Conservation (phyloP, 64 coral and sea anemone genomes). For the Astreopora myriophthalma region DNA sequence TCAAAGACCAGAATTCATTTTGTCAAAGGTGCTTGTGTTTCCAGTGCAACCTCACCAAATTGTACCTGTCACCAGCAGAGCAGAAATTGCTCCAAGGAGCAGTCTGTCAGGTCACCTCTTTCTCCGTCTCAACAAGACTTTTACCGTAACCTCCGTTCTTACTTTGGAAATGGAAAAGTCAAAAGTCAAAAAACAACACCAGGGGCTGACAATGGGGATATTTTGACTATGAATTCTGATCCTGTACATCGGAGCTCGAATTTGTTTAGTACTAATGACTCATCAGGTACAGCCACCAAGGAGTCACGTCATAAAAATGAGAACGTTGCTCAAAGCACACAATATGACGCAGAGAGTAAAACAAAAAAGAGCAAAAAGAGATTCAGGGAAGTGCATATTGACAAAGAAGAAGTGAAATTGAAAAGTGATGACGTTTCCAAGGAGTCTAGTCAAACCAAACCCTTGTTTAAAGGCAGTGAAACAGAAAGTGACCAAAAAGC, state of each 20-base stretch:
- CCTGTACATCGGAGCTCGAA: background rate
- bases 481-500: constrained; percentile 7
- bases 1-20: constrained; percentile 41
- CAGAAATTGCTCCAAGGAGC: background rate
- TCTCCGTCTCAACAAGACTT: constrained; percentile 81
- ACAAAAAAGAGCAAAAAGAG: background rate
- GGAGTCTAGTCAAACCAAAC: background rate
- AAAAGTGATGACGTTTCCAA: no score
- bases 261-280: background rate
- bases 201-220: background rate
- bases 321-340: background rate
- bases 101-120: background rate
- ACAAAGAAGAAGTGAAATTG: background rate
- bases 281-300: background rate
- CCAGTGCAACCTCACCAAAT: background rate
- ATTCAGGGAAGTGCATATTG: background rate
- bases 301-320: background rate
- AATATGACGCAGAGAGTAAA: background rate
- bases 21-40: constrained; percentile 37
- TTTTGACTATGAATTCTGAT: background rate
- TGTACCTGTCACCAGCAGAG: constrained; percentile 16
- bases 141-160: constrained; percentile 80
- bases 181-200: constrained; percentile 25
- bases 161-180: constrained; percentile 65
- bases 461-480: background rate